phyloP scores from a whole-genome alignment of 2,113 vertebrate species.

The Macrotis lagotis region DNA sequence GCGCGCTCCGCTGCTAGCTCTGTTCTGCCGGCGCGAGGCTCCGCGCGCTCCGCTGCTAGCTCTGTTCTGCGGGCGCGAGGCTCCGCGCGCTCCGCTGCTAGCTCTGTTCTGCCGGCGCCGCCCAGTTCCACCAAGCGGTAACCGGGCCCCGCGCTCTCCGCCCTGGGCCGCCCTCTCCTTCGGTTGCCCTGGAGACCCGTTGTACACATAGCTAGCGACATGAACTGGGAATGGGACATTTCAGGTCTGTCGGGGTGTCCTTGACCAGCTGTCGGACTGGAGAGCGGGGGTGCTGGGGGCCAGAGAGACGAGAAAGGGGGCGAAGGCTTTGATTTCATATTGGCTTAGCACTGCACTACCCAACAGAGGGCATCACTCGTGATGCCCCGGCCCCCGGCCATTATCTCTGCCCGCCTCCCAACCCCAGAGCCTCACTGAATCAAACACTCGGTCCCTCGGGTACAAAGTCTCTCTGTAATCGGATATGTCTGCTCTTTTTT shows the following conservation, averaged over 20 bases:
- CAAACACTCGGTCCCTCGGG: fast-evolving
- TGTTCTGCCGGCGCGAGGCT: fast-evolving
- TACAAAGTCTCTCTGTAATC: neutral
- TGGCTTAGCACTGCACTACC: fast-evolving
- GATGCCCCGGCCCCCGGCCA: fast-evolving
- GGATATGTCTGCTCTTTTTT: slow-evolving; percentile 46
- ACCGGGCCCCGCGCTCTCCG: neutral
- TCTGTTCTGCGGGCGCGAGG: fast-evolving
- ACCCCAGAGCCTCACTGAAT: fast-evolving
- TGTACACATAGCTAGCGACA: slow-evolving; percentile 25
- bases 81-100: neutral
- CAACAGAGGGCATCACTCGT: fast-evolving
- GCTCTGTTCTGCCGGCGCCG: fast-evolving
- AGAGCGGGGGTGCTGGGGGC: neutral
- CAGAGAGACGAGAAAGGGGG: neutral
- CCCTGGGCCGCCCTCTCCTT: neutral
- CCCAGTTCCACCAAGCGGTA: neutral
- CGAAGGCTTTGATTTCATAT: neutral
- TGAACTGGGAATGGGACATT: fast-evolving
- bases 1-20: fast-evolving
- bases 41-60: fast-evolving
- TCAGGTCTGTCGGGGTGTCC: slow-evolving; percentile 20
- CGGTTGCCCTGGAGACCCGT: neutral
- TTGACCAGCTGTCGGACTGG: neutral
- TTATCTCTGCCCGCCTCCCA: fast-evolving